phyloP scores from a whole-genome alignment of 2,797 vertebrate species.

The Diplodus puntazzo region DNA sequence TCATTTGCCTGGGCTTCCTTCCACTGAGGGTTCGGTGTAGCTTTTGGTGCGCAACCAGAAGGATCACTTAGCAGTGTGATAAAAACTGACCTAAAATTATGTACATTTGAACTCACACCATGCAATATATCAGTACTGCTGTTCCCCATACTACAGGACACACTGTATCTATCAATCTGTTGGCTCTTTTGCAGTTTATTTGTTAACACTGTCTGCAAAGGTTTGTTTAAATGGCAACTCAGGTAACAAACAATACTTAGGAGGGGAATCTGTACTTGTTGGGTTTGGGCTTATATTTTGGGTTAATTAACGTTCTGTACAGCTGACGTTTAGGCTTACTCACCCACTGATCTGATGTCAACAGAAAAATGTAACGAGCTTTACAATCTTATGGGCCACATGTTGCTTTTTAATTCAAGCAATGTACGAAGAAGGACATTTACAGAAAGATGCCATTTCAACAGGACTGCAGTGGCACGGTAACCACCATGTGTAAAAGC shows the following conservation, averaged over 20 bases:
- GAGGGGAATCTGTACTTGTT: slow-evolving; percentile 46
- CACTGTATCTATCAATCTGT: slow-evolving; percentile 60
- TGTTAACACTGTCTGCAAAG: slow-evolving; percentile 72
- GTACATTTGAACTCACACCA: slow-evolving; percentile 41
- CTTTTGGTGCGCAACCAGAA: slow-evolving; percentile 25
- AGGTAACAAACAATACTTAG: slow-evolving; percentile 75
- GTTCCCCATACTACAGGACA: slow-evolving; percentile 46
- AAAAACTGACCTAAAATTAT: slow-evolving; percentile 32
- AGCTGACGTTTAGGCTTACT: slow-evolving; percentile 19
- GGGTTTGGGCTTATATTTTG: slow-evolving; percentile 29
- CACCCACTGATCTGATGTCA: slow-evolving; percentile 52
- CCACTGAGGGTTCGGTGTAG: slow-evolving; percentile 19
- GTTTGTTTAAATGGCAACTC: slow-evolving; percentile 77
- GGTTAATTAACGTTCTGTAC: slow-evolving; percentile 34
- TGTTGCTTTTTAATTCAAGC: slow-evolving; percentile 37
- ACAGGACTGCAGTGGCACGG: slow-evolving; percentile 41
- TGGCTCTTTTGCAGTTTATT: slow-evolving; percentile 69
- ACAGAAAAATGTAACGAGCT: slow-evolving; percentile 33
- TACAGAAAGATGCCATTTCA: slow-evolving; percentile 31
- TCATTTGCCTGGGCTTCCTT: slow-evolving; percentile 36
- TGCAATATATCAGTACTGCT: slow-evolving; percentile 63
- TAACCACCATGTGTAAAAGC: slow-evolving; percentile 14
- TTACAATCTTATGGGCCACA: slow-evolving; percentile 29
- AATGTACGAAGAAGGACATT: slow-evolving; percentile 21
- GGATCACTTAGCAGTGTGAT: slow-evolving; percentile 25